These are phyloP conservation scores for Euproctis similis DNA, from an alignment of 2,888 invertebrate species.

Conservation along the genomic window DNA sequence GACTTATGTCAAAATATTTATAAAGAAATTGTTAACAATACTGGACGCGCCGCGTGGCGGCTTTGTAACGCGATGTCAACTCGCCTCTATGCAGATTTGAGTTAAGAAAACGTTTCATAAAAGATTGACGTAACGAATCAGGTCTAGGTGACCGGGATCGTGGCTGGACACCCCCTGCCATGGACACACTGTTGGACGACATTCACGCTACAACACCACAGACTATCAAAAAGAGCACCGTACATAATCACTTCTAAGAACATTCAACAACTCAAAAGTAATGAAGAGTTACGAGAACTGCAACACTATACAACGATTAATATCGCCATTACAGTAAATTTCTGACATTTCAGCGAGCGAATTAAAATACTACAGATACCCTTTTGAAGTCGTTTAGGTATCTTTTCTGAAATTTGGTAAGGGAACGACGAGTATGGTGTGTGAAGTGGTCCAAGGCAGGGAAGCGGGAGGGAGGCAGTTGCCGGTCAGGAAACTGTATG, in stretches of 20 bases:
- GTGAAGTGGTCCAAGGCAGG: slow-evolving; percentile 13
- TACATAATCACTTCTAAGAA: slow-evolving; percentile 71
- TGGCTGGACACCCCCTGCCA: slow-evolving; percentile 63
- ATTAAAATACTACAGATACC: too few species aligned
- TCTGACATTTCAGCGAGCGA: slow-evolving; percentile 30
- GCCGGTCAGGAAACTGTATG: slow-evolving; percentile 54
- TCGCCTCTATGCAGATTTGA: slow-evolving; percentile 70
- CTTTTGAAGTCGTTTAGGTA: too few species aligned
- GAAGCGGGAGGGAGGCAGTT: slow-evolving; percentile 15
- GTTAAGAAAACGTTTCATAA: slow-evolving; percentile 54
- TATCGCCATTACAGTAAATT: slow-evolving; percentile 38
- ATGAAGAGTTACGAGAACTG: slow-evolving; percentile 62
- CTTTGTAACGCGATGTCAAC: slow-evolving; percentile 66
- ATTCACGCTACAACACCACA: slow-evolving; percentile 52
- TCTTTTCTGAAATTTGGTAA: too few species aligned
- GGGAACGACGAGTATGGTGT: slow-evolving; percentile 18
- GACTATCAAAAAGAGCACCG: too few species aligned
- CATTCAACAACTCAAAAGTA: slow-evolving; percentile 48
- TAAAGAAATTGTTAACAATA: slow-evolving; percentile 70
- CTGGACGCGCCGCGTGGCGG: slow-evolving; percentile 47
- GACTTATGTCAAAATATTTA: slow-evolving; percentile 75
- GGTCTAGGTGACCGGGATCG: slow-evolving; percentile 27
- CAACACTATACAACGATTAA: slow-evolving; percentile 36
- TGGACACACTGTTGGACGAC: slow-evolving; percentile 40
- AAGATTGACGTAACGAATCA: slow-evolving; percentile 75